Conservation (phyloP, 1,140 invertebrate species). For the Drosophila quadrilineata region DNA sequence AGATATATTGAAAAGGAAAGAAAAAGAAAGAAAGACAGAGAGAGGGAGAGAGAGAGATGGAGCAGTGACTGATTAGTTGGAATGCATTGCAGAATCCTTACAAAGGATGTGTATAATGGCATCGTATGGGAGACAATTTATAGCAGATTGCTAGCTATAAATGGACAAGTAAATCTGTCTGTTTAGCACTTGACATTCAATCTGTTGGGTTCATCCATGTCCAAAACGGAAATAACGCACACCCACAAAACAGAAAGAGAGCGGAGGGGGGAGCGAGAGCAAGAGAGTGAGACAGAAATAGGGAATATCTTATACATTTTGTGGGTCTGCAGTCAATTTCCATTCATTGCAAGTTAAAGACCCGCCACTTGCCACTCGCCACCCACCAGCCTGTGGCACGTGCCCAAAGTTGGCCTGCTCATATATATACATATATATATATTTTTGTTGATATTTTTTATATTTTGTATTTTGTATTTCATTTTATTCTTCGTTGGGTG, state of each 20-base stretch:
- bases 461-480: too few relatives aligned
- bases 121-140: background rate
- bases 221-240: conserved; percentile 17
- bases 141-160: conserved; percentile 7
- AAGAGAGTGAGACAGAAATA: too few relatives aligned
- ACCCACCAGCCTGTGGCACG: conserved; percentile 15
- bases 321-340: conserved; percentile 23
- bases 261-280: too few relatives aligned
- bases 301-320: conserved; percentile 23
- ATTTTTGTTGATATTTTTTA: conserved; percentile 1
- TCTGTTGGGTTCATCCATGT: conserved; percentile 16
- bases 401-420: conserved; percentile 15
- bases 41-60: too few relatives aligned
- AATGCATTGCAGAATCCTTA: background rate
- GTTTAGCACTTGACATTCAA: conserved; percentile 38
- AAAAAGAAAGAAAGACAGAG: too few relatives aligned
- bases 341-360: conserved; percentile 22
- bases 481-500: too few relatives aligned
- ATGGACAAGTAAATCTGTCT: conserved; percentile 27
- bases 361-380: background rate
- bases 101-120: conserved; percentile 1
- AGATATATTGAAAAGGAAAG: too few relatives aligned
- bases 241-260: background rate
- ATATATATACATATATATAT: too few relatives aligned
- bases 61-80: background rate